Evolutionary conservation across 2,113 vertebrate species (phyloP), one percentile per base, ranked within the genome.

Genomic region (Gambusia holbrooki): DNA sequence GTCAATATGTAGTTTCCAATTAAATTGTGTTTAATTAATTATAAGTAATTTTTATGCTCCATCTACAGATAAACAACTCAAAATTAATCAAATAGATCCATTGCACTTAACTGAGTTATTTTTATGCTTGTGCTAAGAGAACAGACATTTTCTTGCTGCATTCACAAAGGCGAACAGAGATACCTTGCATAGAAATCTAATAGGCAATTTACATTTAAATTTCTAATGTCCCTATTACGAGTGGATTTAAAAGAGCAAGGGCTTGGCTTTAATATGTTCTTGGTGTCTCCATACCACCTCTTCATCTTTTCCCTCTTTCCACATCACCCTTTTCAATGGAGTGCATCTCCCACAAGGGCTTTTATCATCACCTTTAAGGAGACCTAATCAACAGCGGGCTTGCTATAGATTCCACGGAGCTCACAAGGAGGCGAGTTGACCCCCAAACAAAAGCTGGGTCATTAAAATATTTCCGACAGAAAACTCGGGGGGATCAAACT

Each of bases 131-230:
- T 84, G 70, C 83, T 45, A 85, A 77, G 80, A 51, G 70, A 85
- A 74, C 69, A 69, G 84, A 83, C 71, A 2, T 79, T 62, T 66
- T 79, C 82, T 76, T 86, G 82, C 79, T 54, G 74, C 76, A 83
- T 85, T 77, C 76, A 83, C 88, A 93, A 91, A 88, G 84, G 83
- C 73, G 81, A 83, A 90, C 84, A 79, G 87, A 84, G 70, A 91
- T 89, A 87, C 93, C 91, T 93, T 91, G 92, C 88, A 88, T 84
- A 88, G 89, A 90, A 91, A 88, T 90, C 91, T 93, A 94, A 93
- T 90, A 91, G 92, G 90, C 92, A 92, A 95, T 94, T 95, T 95
- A 90, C 91, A 95, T 94, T 93, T 93, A 90, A 91, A 94, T 94
- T 92, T 92, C 83, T 82, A 91, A 90, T 87, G 87, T 89, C 71